phyloP scores from a whole-genome alignment of 2,113 vertebrate genomes.

The Axis porcinus region DNA sequence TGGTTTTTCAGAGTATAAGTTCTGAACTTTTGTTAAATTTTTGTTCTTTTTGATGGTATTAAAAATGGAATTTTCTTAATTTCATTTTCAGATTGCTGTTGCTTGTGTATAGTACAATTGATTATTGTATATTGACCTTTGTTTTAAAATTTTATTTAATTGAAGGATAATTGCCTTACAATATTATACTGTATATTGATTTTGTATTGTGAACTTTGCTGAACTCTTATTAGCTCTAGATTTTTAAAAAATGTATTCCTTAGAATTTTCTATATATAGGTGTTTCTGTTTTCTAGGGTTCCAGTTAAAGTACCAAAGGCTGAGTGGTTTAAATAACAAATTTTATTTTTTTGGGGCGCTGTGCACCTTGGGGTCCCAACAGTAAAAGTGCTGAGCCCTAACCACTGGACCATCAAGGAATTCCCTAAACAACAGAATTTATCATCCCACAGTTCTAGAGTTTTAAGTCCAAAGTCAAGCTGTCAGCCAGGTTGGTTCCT shows the following conservation, averaged over 20 bases:
- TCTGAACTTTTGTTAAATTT: neutral
- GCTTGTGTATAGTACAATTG: neutral
- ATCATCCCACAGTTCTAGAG: neutral
- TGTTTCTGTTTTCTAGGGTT: neutral
- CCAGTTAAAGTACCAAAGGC: neutral
- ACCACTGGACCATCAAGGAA: neutral
- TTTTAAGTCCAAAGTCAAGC: neutral
- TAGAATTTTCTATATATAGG: neutral
- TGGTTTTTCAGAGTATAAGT: neutral
- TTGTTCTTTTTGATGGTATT: neutral
- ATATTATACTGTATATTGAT: neutral
- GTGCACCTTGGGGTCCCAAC: neutral
- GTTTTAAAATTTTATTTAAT: neutral
- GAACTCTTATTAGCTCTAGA: neutral
- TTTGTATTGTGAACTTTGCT: neutral
- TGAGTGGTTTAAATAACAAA: neutral
- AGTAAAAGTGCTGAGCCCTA: neutral
- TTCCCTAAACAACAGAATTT: neutral
- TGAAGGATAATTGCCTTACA: neutral
- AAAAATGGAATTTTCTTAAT: neutral
- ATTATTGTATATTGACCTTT: neutral
- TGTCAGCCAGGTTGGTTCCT: neutral
- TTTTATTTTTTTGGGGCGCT: neutral
- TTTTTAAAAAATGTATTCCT: neutral
- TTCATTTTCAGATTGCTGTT: neutral